Percentiles rank a stretch among this genome's conserved stretches.
Evolutionary conservation across 1,140 invertebrate species (phyloP).

Genomic region (Zaprionus lachaisei): DNA sequence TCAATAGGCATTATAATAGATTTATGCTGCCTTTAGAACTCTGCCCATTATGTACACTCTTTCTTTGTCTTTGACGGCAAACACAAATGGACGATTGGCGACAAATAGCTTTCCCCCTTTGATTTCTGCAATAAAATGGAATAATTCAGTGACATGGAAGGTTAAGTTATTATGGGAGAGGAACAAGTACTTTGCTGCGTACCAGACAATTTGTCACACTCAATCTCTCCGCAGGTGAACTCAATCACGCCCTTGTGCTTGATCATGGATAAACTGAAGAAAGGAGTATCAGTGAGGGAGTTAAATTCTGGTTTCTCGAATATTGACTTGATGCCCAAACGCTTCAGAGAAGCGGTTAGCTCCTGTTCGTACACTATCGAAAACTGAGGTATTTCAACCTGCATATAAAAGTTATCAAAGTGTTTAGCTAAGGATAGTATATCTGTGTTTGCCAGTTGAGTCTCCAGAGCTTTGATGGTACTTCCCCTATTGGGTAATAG

Average conservation of each 20-base stretch:
- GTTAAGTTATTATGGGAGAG: background rate
- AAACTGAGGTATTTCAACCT: background rate
- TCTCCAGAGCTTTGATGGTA: background rate
- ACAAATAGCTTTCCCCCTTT: background rate
- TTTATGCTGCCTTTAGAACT: background rate
- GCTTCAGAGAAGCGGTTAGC: background rate
- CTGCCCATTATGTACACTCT: background rate
- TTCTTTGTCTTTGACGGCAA: background rate
- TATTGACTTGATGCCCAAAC: background rate
- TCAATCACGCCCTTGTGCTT: background rate
- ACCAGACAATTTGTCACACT: background rate
- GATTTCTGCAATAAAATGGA: too few relatives aligned
- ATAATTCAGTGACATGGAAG: too few relatives aligned
- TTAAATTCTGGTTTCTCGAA: background rate
- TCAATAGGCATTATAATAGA: background rate
- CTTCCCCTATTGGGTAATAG: background rate
- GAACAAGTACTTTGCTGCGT: background rate
- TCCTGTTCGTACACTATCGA: background rate
- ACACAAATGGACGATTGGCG: slow-evolving; percentile 2
- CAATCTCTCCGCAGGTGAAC: background rate
- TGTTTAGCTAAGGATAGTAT: background rate
- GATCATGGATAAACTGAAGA: background rate
- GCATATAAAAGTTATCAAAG: background rate
- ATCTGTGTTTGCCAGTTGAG: background rate
- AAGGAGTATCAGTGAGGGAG: background rate